Conservation (phyloP, 1,140 invertebrate species). For the Tetragnatha versicolor region DNA sequence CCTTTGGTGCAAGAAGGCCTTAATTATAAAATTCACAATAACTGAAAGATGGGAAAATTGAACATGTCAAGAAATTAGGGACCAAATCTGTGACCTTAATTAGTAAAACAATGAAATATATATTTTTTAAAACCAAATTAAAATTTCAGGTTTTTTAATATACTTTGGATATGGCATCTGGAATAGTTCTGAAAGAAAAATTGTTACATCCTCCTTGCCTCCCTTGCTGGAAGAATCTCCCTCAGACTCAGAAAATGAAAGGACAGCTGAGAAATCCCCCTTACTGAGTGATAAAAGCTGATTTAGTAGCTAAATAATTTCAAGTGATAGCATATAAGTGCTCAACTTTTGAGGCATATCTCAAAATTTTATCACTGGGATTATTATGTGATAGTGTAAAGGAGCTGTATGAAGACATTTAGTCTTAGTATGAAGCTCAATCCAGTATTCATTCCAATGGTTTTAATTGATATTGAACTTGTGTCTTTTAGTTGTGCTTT, state of each 20-base stretch:
- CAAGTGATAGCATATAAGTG: too few relatives aligned
- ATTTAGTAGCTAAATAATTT: too few relatives aligned
- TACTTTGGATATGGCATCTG: constrained; percentile 51
- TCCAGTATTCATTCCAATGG: too few relatives aligned
- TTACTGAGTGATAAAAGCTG: background rate
- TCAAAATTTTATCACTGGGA: too few relatives aligned
- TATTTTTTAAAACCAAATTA: constrained; percentile 45
- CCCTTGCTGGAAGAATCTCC: background rate
- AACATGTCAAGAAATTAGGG: background rate
- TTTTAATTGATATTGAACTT: too few relatives aligned
- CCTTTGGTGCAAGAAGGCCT: background rate
- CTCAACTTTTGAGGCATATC: too few relatives aligned
- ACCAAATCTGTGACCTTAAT: background rate
- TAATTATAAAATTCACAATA: too few relatives aligned
- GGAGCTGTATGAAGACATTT: too few relatives aligned
- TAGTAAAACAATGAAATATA: background rate
- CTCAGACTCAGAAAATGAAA: background rate
- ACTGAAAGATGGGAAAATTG: background rate
- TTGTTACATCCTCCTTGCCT: background rate
- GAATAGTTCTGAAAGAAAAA: constrained; percentile 21
- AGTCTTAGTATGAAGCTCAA: too few relatives aligned
- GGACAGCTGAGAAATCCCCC: background rate
- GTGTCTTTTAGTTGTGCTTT: too few relatives aligned
- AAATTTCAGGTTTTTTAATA: constrained; percentile 58
- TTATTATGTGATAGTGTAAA: too few relatives aligned